phyloP scores from a whole-genome alignment of 2,888 invertebrate species.

The Apodemia zela region DNA sequence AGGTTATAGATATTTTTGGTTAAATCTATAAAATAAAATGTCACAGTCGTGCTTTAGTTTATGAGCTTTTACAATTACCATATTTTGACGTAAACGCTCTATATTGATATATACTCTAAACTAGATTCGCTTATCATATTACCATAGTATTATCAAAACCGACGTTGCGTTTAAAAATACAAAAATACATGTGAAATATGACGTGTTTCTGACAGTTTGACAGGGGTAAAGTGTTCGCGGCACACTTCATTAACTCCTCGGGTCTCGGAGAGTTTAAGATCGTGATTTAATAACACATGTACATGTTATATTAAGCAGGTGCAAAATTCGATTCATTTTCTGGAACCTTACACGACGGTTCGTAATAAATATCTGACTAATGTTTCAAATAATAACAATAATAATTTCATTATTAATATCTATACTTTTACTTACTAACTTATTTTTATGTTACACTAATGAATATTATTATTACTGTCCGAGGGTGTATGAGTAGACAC shows the following conservation, averaged over 20 bases:
- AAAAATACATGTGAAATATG: conserved; percentile 61
- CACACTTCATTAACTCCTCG: conserved; percentile 67
- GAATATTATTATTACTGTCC: no score
- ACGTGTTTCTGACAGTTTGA: conserved; percentile 73
- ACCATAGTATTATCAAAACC: conserved; percentile 51
- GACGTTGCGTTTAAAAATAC: conserved; percentile 54
- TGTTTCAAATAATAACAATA: no score
- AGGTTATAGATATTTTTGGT: no score
- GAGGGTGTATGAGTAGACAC: no score
- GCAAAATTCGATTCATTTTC: conserved; percentile 1
- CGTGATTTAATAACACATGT: conserved; percentile 28
- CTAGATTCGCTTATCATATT: conserved; percentile 35
- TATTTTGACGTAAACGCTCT: neutral
- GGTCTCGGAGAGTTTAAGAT: conserved; percentile 46
- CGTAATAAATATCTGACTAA: no score
- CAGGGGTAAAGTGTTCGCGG: conserved; percentile 66
- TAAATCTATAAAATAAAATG: no score
- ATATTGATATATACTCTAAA: conserved; percentile 21
- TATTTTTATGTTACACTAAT: no score
- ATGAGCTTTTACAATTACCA: no score
- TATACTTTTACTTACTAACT: no score
- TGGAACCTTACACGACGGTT: neutral
- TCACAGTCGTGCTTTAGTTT: no score
- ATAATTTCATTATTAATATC: no score
- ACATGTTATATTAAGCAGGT: conserved; percentile 8